Evolutionary conservation across 2,113 vertebrate species (phyloP), one percentile per base, ranked within the genome.

Genomic region (Bettongia penicillata): DNA sequence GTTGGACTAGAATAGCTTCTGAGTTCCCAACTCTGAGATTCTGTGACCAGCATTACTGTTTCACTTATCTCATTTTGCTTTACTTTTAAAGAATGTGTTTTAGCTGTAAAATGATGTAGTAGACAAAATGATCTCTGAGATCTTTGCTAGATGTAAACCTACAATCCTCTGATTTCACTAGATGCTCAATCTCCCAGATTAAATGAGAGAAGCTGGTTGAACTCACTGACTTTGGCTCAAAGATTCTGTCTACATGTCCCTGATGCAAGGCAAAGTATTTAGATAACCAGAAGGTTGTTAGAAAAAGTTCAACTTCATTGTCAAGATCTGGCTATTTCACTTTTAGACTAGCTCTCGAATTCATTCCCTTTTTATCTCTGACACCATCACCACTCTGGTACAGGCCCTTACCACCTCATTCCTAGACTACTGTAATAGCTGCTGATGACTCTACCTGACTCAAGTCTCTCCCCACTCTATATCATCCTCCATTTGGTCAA

Each of bases 21-120:
- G 68, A 43, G 68, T 6, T n/a, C 68, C 7, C 37, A 0, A 84
- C 37, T 61, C 57, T 77, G 37, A 77, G 68, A 77, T 84, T 84
- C 68, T 84, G 68, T 84, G 61, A 43, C 2, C 1, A 0, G 37
- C 19, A 22, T 84, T 22, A 43, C 16, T 84, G 16, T 43, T 43
- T 43, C 43, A 6, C 19, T 43, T 84, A 84, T 43, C n/a, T 91
- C 6, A 10, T 43, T 22, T 96, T 52, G 51, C 57, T 96, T 90
- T 31, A 43, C 91, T 94, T 94, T 91, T n/a, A 97, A 37, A 95
- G 49, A 89, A 92, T 96, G 7, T 19, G 22, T 94, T 91, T 93
- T 95, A n/a, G 68, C 37, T n/a, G 4, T 77, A 77, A 77, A n/a
- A 77, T 77, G 37, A 61, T 37, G 57, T 77, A n/a, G 37, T 77